These are phyloP conservation scores for Pempheris klunzingeri DNA, from an alignment of 2,797 vertebrate genomes.

Conservation along the genomic window DNA sequence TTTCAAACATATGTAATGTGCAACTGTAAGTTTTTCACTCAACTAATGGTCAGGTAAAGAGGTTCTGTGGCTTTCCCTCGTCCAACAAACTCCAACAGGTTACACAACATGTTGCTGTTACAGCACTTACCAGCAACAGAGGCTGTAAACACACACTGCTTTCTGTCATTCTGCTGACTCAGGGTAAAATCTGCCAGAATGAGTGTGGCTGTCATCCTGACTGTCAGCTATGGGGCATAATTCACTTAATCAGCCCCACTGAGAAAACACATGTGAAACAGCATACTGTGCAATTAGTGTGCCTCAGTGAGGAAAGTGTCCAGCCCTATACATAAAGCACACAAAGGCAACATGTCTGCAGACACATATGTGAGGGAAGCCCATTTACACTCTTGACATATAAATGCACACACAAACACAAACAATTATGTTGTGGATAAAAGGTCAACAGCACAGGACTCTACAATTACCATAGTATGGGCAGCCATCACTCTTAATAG, in stretches of 20 bases:
- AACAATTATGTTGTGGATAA: neutral
- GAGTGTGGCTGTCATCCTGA: conserved; percentile 61
- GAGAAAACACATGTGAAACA: conserved; percentile 68
- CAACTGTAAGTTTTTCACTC: neutral
- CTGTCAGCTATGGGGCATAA: conserved; percentile 60
- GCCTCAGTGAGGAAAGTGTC: conserved; percentile 12
- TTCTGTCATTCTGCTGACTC: conserved; percentile 66
- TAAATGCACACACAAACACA: conserved; percentile 20
- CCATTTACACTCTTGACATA: neutral
- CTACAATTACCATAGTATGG: conserved; percentile 26
- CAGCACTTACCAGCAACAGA: conserved; percentile 56
- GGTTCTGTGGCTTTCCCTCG: neutral
- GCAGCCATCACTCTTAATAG: conserved; percentile 17
- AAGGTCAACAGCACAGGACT: neutral
- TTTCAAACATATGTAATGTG: neutral
- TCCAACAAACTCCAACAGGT: conserved; percentile 37
- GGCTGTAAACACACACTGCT: conserved; percentile 53
- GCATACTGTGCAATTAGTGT: conserved; percentile 39
- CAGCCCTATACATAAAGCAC: neutral
- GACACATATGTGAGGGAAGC: neutral
- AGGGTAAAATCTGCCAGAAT: conserved; percentile 46
- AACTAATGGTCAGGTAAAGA: neutral
- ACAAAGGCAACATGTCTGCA: conserved; percentile 26
- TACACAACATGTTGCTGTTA: conserved; percentile 64
- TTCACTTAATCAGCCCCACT: conserved; percentile 62